phyloP scores from a whole-genome alignment of 1,140 invertebrate species.

The Bombus waltoni region DNA sequence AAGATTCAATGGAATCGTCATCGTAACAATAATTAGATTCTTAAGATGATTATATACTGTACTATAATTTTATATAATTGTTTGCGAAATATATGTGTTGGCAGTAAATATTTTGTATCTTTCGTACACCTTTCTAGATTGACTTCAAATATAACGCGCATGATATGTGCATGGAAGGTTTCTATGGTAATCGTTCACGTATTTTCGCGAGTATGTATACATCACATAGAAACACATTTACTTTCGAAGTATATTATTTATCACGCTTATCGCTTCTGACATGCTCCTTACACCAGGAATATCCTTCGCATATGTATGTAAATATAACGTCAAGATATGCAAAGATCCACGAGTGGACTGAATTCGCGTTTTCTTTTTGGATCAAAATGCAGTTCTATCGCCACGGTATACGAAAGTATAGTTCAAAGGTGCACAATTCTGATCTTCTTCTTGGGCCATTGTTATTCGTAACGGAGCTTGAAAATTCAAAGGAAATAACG shows the following conservation, averaged over 20 bases:
- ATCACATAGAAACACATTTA: no score
- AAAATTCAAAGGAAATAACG: neutral
- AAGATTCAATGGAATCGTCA: neutral
- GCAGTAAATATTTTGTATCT: neutral
- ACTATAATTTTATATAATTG: neutral
- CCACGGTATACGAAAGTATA: neutral
- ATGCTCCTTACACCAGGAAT: neutral
- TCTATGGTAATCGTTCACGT: neutral
- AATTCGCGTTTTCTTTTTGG: neutral
- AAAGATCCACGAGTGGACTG: neutral
- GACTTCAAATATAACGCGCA: neutral
- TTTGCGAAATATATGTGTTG: neutral
- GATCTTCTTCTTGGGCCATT: neutral
- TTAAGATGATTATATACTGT: neutral
- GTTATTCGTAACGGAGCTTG: neutral
- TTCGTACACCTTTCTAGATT: neutral
- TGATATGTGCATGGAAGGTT: neutral
- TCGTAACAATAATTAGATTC: neutral
- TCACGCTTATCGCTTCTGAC: neutral
- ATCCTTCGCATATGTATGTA: neutral
- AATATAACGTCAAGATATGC: neutral
- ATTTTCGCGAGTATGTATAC: no score
- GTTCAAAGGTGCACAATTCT: neutral
- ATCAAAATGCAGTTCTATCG: neutral
- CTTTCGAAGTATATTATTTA: neutral